Evolutionary conservation across 2,113 vertebrate genomes (phyloP), one percentile per base, ranked within the genome.

Genomic region (Syngnathoides biaculeatus): DNA sequence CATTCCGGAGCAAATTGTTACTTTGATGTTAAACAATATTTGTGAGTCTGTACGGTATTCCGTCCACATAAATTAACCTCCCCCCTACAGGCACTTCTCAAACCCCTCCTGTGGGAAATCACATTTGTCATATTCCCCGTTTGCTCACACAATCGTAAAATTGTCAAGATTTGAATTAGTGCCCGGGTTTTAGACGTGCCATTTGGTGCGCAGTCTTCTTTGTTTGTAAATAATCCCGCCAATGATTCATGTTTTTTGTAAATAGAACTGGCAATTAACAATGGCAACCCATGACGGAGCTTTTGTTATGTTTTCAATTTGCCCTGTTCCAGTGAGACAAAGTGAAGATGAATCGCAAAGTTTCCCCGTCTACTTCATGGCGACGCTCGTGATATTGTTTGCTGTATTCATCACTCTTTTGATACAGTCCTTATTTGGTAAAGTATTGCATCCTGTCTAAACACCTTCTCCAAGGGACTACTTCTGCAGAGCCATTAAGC

Each of bases 11-110:
- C 12, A 26, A 48, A 55, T 43, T 43, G 14, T 50, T 8, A 17
- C 24, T 26, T 59, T 65, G 53, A 60, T 58, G 48, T 72, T 24
- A 15, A 70, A 70, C 58, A 6, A 3, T 38, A 69, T 69, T 47
- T 56, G 6, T 60, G 66, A 35, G 40, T 65, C 35, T 22, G 20
- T 43, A 27, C n/a, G 26, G 20, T 50, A 73, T 77, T 64, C 30
- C 20, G 22, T 26, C 68, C 55, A 67, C 62, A 64, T 64, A 30
- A 56, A 57, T 68, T 43, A 40, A 53, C 10, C 9, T 27, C 30
- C 10, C 9, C 39, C 30, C 30, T 13, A 68, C 14, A 11, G 35
- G 48, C 39, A 60, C 14, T 24, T 69, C 26, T 47, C 26, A 55
- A 55, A 66, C 26, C 15, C 50, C 12, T 45, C 45, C 11, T 39